Conservation (phyloP, 2,113 vertebrate genomes). For the Anhinga rufa region DNA sequence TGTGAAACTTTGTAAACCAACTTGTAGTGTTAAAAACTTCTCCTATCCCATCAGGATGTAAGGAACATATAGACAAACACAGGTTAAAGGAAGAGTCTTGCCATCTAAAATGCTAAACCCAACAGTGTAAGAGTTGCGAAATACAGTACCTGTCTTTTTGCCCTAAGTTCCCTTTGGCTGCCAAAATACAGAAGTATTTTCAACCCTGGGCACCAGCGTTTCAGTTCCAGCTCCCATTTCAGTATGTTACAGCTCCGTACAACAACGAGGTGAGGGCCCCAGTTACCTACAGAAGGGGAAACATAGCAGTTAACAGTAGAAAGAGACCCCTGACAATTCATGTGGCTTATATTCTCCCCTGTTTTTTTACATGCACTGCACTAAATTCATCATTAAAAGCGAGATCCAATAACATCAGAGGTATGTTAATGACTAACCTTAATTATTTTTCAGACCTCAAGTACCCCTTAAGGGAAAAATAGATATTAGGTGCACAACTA, state of each 20-base stretch:
- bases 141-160: constrained; percentile 81
- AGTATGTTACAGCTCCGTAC: constrained; percentile 86
- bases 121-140: background rate
- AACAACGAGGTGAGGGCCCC: constrained; percentile 91
- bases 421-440: background rate
- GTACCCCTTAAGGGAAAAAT: background rate
- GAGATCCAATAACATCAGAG: background rate
- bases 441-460: background rate
- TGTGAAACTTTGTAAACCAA: background rate
- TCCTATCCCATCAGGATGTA: background rate
- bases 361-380: background rate
- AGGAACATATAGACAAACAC: background rate
- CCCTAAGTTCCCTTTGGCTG: constrained; percentile 79
- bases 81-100: background rate
- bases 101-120: background rate
- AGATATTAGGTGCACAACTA: background rate
- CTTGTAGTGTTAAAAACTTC: background rate
- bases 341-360: background rate
- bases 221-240: constrained; percentile 90
- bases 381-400: background rate
- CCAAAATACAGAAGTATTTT: constrained; percentile 90
- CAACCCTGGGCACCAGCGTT: constrained; percentile 90
- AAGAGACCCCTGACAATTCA: background rate
- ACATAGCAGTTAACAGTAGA: background rate
- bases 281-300: constrained; percentile 73